Conservation (phyloP, 2,113 vertebrate species). For the Apistogramma diplotaenia region DNA sequence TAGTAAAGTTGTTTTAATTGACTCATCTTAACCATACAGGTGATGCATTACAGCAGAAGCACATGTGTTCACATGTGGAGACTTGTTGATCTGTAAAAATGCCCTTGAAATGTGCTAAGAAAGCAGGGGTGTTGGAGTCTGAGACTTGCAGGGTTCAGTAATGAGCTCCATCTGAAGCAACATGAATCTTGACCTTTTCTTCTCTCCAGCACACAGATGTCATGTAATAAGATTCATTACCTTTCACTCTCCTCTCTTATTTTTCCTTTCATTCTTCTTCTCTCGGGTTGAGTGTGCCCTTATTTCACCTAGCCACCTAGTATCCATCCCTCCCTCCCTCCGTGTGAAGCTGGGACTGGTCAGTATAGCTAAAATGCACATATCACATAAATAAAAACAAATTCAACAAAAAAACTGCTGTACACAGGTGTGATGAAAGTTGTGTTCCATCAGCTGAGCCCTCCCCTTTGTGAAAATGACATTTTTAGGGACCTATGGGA, state of each 20-base stretch:
- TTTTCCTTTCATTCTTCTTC: background rate
- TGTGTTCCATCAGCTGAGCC: background rate
- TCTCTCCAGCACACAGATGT: conserved; percentile 1
- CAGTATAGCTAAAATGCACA: background rate
- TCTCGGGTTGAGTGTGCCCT: background rate
- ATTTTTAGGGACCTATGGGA: background rate
- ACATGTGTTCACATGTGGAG: background rate
- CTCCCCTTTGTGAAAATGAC: background rate
- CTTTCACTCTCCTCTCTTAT: conserved; percentile 4
- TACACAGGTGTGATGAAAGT: background rate
- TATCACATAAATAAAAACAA: background rate
- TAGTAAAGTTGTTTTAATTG: background rate
- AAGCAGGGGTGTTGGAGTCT: background rate
- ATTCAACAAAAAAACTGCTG: background rate
- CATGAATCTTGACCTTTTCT: conserved; percentile 48
- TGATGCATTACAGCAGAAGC: background rate
- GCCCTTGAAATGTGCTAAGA: background rate
- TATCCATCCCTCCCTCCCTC: background rate
- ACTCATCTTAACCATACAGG: background rate
- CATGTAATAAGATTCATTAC: conserved; percentile 62
- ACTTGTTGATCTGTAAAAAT: conserved; percentile 5
- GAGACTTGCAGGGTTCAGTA: conserved; percentile 16
- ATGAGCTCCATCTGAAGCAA: conserved; percentile 36
- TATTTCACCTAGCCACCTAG: background rate
- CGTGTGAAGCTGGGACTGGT: background rate